These are phyloP conservation scores for Sinonovacula constricta DNA, from an alignment of 1,140 invertebrate species.

Conservation along the genomic window DNA sequence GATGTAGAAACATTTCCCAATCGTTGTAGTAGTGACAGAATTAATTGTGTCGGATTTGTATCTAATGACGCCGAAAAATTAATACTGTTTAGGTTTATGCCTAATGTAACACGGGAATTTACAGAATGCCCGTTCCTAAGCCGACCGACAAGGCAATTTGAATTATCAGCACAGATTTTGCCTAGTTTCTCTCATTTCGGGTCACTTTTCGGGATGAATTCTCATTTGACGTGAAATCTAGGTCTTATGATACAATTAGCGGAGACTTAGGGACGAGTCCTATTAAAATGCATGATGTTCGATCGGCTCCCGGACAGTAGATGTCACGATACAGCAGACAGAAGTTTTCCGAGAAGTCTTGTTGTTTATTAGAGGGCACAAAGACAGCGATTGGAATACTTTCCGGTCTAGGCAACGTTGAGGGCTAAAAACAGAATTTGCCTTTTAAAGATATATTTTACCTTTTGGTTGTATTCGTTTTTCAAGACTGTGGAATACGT, in stretches of 20 bases:
- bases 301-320: conserved; percentile 20
- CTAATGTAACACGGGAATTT: conserved; percentile 46
- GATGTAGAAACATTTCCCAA: not conserved
- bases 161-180: conserved; percentile 22
- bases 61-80: conserved; percentile 52
- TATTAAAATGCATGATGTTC: conserved; percentile 51
- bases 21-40: conserved; percentile 10
- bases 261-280: conserved; percentile 17
- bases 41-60: conserved; percentile 39
- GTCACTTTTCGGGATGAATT: conserved; percentile 55
- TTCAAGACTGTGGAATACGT: not conserved
- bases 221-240: conserved; percentile 28
- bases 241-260: conserved; percentile 48
- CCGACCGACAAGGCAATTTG: not conserved
- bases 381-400: not conserved
- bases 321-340: conserved; percentile 8
- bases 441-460: not conserved
- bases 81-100: conserved; percentile 54
- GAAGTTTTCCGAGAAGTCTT: not conserved
- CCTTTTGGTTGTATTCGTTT: not conserved
- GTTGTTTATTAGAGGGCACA: not conserved
- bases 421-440: not conserved
- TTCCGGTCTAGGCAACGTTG: not conserved
- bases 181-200: conserved; percentile 24
- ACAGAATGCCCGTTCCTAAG: conserved; percentile 38